Conservation (phyloP, 1,140 invertebrate genomes). For the Drosophila saltans region DNA sequence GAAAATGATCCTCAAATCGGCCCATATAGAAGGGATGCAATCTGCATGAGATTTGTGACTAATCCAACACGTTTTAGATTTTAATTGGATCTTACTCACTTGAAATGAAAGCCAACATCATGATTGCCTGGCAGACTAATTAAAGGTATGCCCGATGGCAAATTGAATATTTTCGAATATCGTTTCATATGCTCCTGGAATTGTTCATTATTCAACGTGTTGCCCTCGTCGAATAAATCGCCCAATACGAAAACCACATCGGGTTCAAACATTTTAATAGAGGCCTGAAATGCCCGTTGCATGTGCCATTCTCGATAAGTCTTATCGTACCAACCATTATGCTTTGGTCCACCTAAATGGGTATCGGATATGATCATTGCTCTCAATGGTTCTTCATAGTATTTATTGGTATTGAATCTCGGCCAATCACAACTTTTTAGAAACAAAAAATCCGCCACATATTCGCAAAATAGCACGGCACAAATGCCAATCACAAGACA, state of each 20-base stretch:
- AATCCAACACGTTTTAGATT: too few species aligned
- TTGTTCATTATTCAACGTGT: conserved; percentile 91
- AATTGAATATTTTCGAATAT: conserved; percentile 91
- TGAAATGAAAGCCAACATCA: conserved; percentile 99
- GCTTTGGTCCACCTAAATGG: conserved; percentile 93
- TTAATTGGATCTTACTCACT: conserved; percentile 84
- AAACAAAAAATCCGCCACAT: conserved; percentile 64
- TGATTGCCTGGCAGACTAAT: conserved; percentile 96
- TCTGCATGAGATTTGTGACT: conserved; percentile 71
- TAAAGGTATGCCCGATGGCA: conserved; percentile 88
- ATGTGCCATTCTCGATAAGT: conserved; percentile 98
- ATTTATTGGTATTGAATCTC: conserved; percentile 58
- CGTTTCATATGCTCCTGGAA: conserved; percentile 91
- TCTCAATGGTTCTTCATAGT: conserved; percentile 58
- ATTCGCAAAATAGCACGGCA: conserved; percentile 68
- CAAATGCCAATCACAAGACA: conserved; percentile 63
- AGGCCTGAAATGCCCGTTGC: conserved; percentile 95
- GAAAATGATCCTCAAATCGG: conserved; percentile 91
- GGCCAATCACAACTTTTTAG: conserved; percentile 68
- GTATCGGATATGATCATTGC: conserved; percentile 96
- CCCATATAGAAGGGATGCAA: conserved; percentile 90
- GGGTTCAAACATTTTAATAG: conserved; percentile 91
- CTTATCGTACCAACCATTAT: conserved; percentile 98
- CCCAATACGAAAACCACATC: conserved; percentile 96
- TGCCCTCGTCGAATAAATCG: conserved; percentile 98